Base-by-base conservation (phyloP, 2,797 vertebrate genomes). In the Pelobates cultripes region DNA sequence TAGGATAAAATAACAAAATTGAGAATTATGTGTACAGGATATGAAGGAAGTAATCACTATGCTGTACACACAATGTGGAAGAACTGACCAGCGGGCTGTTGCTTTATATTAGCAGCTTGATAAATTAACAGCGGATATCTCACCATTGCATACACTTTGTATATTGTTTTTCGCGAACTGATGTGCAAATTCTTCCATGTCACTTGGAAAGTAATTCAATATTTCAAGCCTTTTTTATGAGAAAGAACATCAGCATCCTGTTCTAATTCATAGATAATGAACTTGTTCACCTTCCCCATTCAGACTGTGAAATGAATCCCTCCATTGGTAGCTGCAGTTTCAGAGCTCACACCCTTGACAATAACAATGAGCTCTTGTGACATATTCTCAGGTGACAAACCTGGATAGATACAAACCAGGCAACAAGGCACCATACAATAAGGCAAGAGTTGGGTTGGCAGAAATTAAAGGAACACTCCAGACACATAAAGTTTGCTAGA, bases 301-400 rank as follows among this genome's bases (percentile, higher is more conserved):
- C 73, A 70, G 43, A 69, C 8, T 9, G 6, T 51, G 73, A 70
- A 81, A 75, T 61, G 8, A 61, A 81, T 70, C 70, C 43, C 3
- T 42, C 3, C 9, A 43, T 14, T n/a, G 67, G 45, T 55, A 73
- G 45, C 71, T 80, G 68, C 17, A 43, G 64, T 70, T 75, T 81
- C 44, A 71, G 28, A 81, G 67, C 12, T 70, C 67, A 76, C 80
- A 81, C 80, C 80, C 67, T 75, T 40, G 10, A 17, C 9, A 61
- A 12, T 4, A 76, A 76, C 67, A 80, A 81, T 12, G 70, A 8
- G 53, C 44, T 43, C 67, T 75, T 60, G n/a, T 70, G 67, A 76
- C 40, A 66, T 12, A 70, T 40, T 13, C 53, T 17, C 60, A 51
- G 14, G 40, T 55, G 45, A 51, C 14, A 53, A 64, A 7, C 6